Conservation (phyloP, 2,797 vertebrate genomes). For the Hypotaenidia okinawae region DNA sequence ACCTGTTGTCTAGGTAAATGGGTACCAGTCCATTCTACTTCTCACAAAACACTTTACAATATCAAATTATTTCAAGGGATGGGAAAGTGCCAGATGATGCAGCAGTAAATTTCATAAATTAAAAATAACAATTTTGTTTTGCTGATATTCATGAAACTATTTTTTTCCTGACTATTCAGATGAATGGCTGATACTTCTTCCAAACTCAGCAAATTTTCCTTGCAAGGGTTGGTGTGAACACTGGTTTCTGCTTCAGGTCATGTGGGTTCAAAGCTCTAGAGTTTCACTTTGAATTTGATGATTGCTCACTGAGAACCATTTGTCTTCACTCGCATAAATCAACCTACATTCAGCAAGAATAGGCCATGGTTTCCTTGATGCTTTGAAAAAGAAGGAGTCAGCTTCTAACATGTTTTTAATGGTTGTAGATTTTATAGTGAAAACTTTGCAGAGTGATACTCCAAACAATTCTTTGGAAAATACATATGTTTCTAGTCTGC, state of each 20-base stretch:
- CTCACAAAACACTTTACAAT: background rate
- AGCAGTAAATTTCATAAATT: background rate
- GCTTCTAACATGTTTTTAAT: background rate
- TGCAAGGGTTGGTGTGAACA: conserved; percentile 26
- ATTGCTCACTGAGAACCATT: conserved; percentile 45
- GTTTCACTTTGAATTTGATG: conserved; percentile 59
- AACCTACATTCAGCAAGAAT: conserved; percentile 11
- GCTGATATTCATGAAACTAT: background rate
- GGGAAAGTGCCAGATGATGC: background rate
- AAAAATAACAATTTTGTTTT: background rate
- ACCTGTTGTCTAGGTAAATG: background rate
- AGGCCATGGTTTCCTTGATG: background rate
- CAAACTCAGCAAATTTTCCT: background rate
- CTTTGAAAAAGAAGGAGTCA: background rate
- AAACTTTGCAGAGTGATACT: background rate
- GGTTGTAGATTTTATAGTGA: background rate
- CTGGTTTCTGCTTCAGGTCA: conserved; percentile 44
- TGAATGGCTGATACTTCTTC: background rate
- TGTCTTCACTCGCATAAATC: conserved; percentile 50
- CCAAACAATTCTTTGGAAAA: background rate
- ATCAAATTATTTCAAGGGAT: background rate
- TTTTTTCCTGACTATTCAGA: background rate
- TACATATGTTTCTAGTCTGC: background rate
- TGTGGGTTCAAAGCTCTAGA: conserved; percentile 52
- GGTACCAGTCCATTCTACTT: background rate